A percentile compares a stretch with the other conserved stretches of the same genome.
These are phyloP conservation scores for Caerostris extrusa DNA, from an alignment of 1,140 invertebrate genomes.

Conservation along the genomic window DNA sequence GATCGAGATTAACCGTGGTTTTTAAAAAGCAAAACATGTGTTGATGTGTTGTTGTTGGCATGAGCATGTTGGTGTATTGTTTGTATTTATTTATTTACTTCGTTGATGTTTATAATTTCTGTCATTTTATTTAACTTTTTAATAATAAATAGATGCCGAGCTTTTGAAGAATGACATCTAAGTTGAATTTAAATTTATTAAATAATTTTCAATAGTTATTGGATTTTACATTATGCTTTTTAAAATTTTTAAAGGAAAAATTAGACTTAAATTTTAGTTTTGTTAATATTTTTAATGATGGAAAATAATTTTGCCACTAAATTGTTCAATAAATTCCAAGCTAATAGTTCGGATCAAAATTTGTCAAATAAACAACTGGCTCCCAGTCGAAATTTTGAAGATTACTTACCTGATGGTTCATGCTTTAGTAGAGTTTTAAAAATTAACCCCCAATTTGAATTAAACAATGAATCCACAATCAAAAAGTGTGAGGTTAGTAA, in stretches of 20 bases:
- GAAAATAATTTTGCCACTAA: constrained; percentile 56
- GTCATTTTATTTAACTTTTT: too few species aligned
- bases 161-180: too few species aligned
- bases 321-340: constrained; percentile 53
- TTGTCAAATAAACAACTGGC: constrained; percentile 23
- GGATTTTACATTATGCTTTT: constrained; percentile 36
- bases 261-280: constrained; percentile 4
- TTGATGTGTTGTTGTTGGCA: constrained; percentile 20
- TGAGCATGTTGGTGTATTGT: neutral
- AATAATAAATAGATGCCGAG: too few species aligned
- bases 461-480: constrained; percentile 55
- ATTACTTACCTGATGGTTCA: constrained; percentile 73
- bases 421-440: constrained; percentile 73
- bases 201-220: neutral
- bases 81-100: too few species aligned
- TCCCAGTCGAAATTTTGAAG: neutral
- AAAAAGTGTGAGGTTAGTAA: constrained; percentile 65
- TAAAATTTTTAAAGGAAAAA: constrained; percentile 42
- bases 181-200: too few species aligned
- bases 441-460: constrained; percentile 27
- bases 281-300: constrained; percentile 27
- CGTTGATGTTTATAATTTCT: too few species aligned
- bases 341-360: neutral
- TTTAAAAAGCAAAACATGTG: constrained; percentile 18
- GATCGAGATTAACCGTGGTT: neutral